Evolutionary conservation across 2,888 invertebrate genomes (phyloP).

Genomic region (Drosophila tanythrix): DNA sequence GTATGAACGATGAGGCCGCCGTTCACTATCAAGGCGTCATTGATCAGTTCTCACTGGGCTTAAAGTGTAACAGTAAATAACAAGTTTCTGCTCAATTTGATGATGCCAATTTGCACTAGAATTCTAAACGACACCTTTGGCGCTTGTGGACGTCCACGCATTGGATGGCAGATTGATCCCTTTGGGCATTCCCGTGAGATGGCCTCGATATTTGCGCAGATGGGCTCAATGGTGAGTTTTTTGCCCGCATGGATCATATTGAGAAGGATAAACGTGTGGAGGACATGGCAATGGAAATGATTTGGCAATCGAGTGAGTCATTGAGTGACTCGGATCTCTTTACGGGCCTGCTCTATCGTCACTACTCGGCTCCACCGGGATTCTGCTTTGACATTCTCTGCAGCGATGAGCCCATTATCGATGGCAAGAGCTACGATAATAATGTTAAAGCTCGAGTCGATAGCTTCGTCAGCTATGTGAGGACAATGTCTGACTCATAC

Average conservation of each 20-base stretch:
- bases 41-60: conserved; percentile 90
- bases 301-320: conserved; percentile 92
- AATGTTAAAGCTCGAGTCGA: conserved; percentile 91
- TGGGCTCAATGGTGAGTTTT: conserved; percentile 95
- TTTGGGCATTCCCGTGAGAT: conserved; percentile 95
- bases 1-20: conserved; percentile 93
- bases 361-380: conserved; percentile 93
- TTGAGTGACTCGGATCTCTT: conserved; percentile 90
- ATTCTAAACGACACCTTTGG: conserved; percentile 89
- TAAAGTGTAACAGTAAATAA: conserved; percentile 85
- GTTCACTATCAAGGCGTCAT: conserved; percentile 89
- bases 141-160: conserved; percentile 90
- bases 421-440: conserved; percentile 92
- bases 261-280: conserved; percentile 89
- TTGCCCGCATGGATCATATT: conserved; percentile 94
- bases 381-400: conserved; percentile 97
- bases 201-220: conserved; percentile 91
- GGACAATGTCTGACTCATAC: conserved; percentile 86
- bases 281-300: conserved; percentile 90
- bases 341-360: conserved; percentile 93
- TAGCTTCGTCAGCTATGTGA: conserved; percentile 86
- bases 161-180: conserved; percentile 95
- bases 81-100: not conserved
- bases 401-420: conserved; percentile 93
- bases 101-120: conserved; percentile 78